Base-by-base conservation (phyloP, 2,797 vertebrate genomes). In the Acomys russatus region DNA sequence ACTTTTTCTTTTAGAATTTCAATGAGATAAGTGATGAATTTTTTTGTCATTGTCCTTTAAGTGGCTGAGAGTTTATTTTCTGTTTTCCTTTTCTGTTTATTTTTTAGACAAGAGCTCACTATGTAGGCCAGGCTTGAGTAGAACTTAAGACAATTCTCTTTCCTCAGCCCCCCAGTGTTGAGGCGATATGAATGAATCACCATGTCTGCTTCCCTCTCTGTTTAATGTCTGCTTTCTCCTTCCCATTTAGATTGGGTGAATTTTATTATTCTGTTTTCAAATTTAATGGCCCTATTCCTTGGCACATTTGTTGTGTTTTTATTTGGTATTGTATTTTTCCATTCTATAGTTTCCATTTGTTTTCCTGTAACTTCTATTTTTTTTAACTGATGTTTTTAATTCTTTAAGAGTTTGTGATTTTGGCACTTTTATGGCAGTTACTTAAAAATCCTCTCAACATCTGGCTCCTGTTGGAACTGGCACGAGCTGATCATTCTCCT, bases 281-380 rank as follows among this genome's bases (percentile, higher is more conserved):
- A 74, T 90, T 90, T 66, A 66, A 33, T 28, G 23, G 20, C 25
- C 78, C 28, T 6, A 9, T 25, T 44, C 25, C 25, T 73, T 84
- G 51, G 64, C 87, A 22, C 54, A 74, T 30, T 74, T 9, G 4
- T n/a, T 4, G 30, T 88, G 70, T 74, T 88, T 59, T 74, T 74
- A 74, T 74, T 88, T 88, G 54, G 23, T 79, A 68, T 25, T 83
- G 56, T 11, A 64, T 44, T 94, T 86, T 94, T 79, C 83, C 59
- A 8, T 88, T 91, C n/a, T 38, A 18, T 35, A 77, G 83, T 71
- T 95, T 86, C 59, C 35, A 49, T 44, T 85, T 86, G 78, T 15
- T 44, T 90, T 86, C n/a, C 56, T 22, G 61, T 71, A 74, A 74
- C 86, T 68, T 92, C 59, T 90, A 63, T 56, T 80, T 88, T n/a